phyloP scores from a whole-genome alignment of 2,888 invertebrate species.

The Amiota mariae region DNA sequence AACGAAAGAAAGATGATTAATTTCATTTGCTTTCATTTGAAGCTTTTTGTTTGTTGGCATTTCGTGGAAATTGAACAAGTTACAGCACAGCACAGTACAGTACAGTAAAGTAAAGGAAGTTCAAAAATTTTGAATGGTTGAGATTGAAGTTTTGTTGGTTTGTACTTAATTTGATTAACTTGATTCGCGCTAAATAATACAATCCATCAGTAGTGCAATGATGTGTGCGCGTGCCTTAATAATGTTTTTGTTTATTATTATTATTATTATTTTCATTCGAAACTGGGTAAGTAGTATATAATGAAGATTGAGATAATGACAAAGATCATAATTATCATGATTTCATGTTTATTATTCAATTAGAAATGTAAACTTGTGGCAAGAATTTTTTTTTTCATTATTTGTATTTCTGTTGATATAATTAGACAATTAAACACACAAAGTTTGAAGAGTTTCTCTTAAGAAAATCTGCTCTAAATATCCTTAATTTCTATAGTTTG shows the following conservation, averaged over 20 bases:
- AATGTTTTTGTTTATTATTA: no score
- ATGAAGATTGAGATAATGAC: neutral
- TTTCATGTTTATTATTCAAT: neutral
- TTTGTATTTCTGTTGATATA: neutral
- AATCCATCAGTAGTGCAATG: conserved; percentile 5
- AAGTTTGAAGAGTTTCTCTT: no score
- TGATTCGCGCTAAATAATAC: conserved; percentile 15
- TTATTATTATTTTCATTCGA: no score
- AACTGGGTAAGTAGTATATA: neutral
- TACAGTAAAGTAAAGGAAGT: no score
- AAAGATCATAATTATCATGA: neutral
- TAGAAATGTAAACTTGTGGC: neutral
- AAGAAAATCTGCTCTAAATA: no score
- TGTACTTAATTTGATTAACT: conserved; percentile 64
- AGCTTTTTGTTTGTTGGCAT: conserved; percentile 1
- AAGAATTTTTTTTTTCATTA: neutral
- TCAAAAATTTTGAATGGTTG: no score
- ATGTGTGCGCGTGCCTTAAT: neutral
- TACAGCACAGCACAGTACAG: no score
- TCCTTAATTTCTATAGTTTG: no score
- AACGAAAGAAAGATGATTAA: conserved; percentile 59
- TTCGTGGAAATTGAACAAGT: neutral
- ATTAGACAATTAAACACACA: neutral
- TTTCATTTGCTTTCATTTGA: conserved; percentile 45
- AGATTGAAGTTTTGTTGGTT: no score